phyloP scores from a whole-genome alignment of 2,113 vertebrate genomes.

The Raphicerus campestris region DNA sequence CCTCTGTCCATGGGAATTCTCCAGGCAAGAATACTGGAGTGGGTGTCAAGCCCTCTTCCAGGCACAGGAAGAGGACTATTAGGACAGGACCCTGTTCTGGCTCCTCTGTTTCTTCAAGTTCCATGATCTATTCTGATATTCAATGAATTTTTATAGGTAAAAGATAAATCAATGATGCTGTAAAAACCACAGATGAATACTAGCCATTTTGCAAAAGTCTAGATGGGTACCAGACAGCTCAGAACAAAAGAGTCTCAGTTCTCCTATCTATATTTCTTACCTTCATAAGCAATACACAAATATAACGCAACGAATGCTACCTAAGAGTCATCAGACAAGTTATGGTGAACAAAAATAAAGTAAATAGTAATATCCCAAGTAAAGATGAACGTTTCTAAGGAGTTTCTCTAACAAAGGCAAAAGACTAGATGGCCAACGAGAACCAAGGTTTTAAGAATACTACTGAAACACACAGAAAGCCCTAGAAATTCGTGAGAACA shows the following conservation, averaged over 20 bases:
- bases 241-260: neutral
- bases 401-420: neutral
- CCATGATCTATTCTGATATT: neutral
- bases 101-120: neutral
- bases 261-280: neutral
- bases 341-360: neutral
- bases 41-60: neutral
- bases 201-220: neutral
- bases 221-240: neutral
- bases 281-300: neutral
- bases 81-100: neutral
- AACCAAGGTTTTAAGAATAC: slow-evolving; percentile 19
- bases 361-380: neutral
- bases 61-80: neutral
- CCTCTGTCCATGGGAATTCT: neutral
- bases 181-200: neutral
- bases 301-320: neutral
- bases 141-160: neutral
- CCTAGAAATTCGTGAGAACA: neutral
- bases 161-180: neutral
- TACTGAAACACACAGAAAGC: neutral
- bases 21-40: neutral
- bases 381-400: neutral
- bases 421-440: neutral
- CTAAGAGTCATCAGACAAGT: neutral